A percentile compares a stretch with the other conserved stretches of the same genome.
Evolutionary conservation across 2,113 vertebrate genomes (phyloP).

Genomic region (Eidolon helvum): DNA sequence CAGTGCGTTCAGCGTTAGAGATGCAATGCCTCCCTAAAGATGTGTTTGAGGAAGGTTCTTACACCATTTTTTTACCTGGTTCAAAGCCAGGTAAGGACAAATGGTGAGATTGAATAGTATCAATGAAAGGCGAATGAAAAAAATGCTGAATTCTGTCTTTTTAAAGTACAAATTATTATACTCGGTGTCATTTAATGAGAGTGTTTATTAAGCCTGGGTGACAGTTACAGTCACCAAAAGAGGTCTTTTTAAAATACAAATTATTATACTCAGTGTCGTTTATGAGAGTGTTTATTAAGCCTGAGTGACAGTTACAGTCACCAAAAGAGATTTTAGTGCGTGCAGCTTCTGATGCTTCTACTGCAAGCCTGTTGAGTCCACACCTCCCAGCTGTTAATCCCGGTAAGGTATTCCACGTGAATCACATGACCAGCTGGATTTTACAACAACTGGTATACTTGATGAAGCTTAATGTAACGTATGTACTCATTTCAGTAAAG

Average conservation of each 20-base stretch:
- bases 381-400: neutral
- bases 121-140: neutral
- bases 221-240: neutral
- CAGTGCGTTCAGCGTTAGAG: neutral
- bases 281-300: neutral
- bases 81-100: neutral
- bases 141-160: neutral
- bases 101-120: neutral
- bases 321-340: neutral
- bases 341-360: neutral
- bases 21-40: neutral
- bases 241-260: neutral
- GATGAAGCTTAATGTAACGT: neutral
- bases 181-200: neutral
- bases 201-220: neutral
- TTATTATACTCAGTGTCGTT: neutral
- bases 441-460: neutral
- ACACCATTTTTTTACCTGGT: neutral
- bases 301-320: neutral
- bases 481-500: neutral
- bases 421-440: neutral
- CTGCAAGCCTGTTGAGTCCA: neutral
- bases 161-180: neutral
- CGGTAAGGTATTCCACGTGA: neutral
- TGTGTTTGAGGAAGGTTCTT: neutral